Evolutionary conservation across 1,140 invertebrate genomes (phyloP).

Genomic region (Papilio polyxenes): DNA sequence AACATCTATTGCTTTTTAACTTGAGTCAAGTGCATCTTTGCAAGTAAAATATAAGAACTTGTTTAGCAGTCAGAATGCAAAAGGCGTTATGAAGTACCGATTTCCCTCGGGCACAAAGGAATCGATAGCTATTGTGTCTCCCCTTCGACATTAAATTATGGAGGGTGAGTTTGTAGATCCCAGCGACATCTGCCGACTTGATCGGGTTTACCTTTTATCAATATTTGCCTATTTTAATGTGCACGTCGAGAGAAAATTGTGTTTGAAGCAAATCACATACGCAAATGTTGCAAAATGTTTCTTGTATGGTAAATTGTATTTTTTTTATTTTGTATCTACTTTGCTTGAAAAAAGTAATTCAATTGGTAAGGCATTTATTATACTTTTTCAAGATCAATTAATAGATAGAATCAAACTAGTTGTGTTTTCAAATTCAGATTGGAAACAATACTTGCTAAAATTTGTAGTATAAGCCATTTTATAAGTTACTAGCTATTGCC

Average conservation of each 20-base stretch:
- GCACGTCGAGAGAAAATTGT: slow-evolving; percentile 50
- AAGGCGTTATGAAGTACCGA: slow-evolving; percentile 59
- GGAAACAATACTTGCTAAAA: background rate
- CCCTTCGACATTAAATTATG: slow-evolving; percentile 68
- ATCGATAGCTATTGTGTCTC: slow-evolving; percentile 71
- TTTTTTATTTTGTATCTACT: no score
- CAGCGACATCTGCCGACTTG: slow-evolving; percentile 65
- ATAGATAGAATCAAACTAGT: background rate
- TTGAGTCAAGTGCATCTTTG: slow-evolving; percentile 25
- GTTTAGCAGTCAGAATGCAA: slow-evolving; percentile 59
- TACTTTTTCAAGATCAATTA: background rate
- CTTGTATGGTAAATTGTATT: background rate
- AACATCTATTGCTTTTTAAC: background rate
- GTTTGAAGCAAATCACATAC: slow-evolving; percentile 47
- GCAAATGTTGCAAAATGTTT: background rate
- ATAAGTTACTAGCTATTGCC: no score
- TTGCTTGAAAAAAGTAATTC: background rate
- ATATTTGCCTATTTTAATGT: slow-evolving; percentile 71
- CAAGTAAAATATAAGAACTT: slow-evolving; percentile 38
- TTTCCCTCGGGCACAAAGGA: slow-evolving; percentile 64
- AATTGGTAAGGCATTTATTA: background rate
- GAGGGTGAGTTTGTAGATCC: slow-evolving; percentile 55
- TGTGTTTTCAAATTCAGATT: background rate
- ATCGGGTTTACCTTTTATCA: slow-evolving; percentile 68
- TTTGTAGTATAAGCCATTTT: background rate